Evolutionary conservation across 2,797 vertebrate genomes (phyloP).

Genomic region (Hirundo rustica): DNA sequence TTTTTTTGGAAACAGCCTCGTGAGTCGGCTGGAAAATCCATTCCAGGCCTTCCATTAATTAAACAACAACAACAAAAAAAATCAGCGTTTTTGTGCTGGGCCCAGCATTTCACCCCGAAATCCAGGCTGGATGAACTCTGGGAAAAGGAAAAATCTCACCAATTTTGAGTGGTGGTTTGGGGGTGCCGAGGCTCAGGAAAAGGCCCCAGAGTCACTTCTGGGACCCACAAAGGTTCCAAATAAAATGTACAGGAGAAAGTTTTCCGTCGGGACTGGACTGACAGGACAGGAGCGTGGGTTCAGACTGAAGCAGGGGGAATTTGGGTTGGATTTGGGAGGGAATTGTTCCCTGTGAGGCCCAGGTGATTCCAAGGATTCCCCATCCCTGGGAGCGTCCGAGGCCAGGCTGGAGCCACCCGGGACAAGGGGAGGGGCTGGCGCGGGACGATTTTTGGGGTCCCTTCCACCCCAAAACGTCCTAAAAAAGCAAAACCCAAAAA

Average conservation of each 20-base stretch:
- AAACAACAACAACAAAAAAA: neutral
- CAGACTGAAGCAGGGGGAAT: rapidly evolving
- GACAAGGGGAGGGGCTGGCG: neutral
- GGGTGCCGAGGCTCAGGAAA: too few species aligned
- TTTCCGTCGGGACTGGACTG: too few species aligned
- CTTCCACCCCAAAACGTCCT: neutral
- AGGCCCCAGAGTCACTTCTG: too few species aligned
- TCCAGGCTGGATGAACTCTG: too few species aligned
- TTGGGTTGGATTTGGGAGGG: neutral
- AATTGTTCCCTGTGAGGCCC: neutral
- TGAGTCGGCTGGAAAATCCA: neutral
- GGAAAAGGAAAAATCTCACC: neutral
- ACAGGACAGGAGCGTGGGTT: neutral
- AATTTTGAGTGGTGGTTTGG: too few species aligned
- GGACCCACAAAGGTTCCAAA: too few species aligned
- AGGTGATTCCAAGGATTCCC: neutral
- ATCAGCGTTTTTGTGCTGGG: neutral
- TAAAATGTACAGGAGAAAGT: too few species aligned
- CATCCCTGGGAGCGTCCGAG: neutral
- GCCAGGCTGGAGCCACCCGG: neutral
- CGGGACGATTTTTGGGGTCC: neutral
- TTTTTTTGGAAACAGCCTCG: neutral
- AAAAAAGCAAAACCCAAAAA: neutral
- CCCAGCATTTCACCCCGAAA: neutral
- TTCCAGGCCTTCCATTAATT: neutral